Evolutionary conservation across 2,888 invertebrate species (phyloP).

Genomic region (Conomelus anceps): DNA sequence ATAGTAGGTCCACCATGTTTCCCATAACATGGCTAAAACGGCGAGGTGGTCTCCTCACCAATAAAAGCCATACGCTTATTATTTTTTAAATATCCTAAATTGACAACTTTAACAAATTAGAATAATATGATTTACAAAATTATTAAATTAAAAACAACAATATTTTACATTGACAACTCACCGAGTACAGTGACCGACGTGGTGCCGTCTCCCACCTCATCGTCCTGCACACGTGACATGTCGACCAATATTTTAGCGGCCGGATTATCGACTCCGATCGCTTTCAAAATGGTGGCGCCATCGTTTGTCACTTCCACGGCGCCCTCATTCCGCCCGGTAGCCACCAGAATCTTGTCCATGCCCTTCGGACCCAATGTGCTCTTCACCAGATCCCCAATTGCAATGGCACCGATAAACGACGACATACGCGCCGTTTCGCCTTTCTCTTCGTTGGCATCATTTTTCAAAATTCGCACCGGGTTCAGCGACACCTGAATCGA

Average conservation of each 20-base stretch:
- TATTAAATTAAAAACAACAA: no score
- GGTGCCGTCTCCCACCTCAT: slow-evolving; percentile 99
- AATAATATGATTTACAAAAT: no score
- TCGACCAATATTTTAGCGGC: slow-evolving; percentile 99
- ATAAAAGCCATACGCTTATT: no score
- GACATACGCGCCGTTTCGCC: slow-evolving; percentile 95
- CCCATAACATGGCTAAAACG: no score
- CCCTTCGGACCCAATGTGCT: slow-evolving; percentile 98
- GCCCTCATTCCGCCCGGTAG: slow-evolving; percentile 59
- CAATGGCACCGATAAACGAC: slow-evolving; percentile 96
- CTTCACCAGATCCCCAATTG: slow-evolving; percentile 96
- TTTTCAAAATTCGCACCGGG: slow-evolving; percentile 88
- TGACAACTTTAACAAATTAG: no score
- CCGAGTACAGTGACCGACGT: slow-evolving; percentile 93
- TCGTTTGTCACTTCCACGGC: slow-evolving; percentile 96
- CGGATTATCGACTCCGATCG: slow-evolving; percentile 96
- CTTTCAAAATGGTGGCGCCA: slow-evolving; percentile 95
- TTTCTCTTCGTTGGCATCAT: slow-evolving; percentile 96
- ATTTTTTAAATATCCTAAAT: no score
- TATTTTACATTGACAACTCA: slow-evolving; percentile 40
- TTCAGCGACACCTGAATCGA: slow-evolving; percentile 86
- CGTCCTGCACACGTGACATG: slow-evolving; percentile 97
- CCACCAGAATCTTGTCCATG: slow-evolving; percentile 89
- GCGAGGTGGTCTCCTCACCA: no score
- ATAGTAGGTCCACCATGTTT: no score